phyloP scores from a whole-genome alignment of 2,888 invertebrate species.

The Aporophyla nigra region DNA sequence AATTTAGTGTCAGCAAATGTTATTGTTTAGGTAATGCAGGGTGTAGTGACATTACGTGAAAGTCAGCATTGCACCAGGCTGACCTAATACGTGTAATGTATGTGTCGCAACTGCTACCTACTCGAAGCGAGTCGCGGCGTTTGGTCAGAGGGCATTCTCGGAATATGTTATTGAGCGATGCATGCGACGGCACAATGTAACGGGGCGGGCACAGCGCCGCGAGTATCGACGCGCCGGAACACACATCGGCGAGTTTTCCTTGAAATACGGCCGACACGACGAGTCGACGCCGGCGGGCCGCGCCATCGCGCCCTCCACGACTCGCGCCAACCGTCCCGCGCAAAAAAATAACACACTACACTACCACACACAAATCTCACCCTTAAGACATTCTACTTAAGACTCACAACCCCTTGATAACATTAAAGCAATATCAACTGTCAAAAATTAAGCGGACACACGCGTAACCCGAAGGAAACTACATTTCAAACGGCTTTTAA shows the following conservation, averaged over 20 bases:
- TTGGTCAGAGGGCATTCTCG: conserved; percentile 74
- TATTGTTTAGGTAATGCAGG: conserved; percentile 69
- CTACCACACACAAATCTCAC: conserved; percentile 80
- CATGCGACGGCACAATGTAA: conserved; percentile 71
- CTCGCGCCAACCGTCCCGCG: conserved; percentile 88
- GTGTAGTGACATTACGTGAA: conserved; percentile 75
- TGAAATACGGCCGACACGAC: conserved; percentile 81
- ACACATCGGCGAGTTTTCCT: conserved; percentile 85
- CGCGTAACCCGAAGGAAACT: conserved; percentile 88
- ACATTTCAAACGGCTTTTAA: conserved; percentile 86
- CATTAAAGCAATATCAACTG: conserved; percentile 88
- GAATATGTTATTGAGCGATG: conserved; percentile 74
- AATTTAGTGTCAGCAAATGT: conserved; percentile 66
- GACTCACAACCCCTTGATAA: conserved; percentile 82
- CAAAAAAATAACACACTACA: conserved; percentile 87
- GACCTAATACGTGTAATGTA: conserved; percentile 76
- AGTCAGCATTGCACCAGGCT: conserved; percentile 78
- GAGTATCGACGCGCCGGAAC: conserved; percentile 77
- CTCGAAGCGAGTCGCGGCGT: conserved; percentile 57
- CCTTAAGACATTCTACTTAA: conserved; percentile 79
- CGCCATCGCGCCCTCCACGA: conserved; percentile 80
- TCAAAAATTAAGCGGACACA: conserved; percentile 90
- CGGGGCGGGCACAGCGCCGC: conserved; percentile 72
- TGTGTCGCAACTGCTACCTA: conserved; percentile 74
- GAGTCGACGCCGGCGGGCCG: conserved; percentile 77